Evolutionary conservation across 2,888 invertebrate genomes (phyloP).

Genomic region (Melanophora roralis): DNA sequence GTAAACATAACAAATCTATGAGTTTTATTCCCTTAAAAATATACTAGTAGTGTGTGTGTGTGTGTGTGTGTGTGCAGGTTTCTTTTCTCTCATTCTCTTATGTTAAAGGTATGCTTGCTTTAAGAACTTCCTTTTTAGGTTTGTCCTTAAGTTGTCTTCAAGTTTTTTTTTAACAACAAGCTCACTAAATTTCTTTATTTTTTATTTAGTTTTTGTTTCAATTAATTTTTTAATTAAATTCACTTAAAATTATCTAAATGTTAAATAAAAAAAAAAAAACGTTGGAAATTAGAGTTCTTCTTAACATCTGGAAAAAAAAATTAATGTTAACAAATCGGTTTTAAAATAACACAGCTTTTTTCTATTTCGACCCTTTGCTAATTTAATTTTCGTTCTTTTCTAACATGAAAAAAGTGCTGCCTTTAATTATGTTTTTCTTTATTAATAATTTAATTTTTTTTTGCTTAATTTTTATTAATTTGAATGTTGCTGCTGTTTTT

Average conservation of each 20-base stretch:
- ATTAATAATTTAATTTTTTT: conserved; percentile 6
- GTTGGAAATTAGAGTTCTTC: conserved; percentile 56
- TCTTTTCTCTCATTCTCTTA: conserved; percentile 19
- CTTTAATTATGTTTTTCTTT: conserved; percentile 32
- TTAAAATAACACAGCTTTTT: conserved; percentile 50
- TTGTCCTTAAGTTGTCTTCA: conserved; percentile 36
- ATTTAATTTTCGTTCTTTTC: neutral
- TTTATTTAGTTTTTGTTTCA: conserved; percentile 12
- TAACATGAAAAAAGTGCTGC: conserved; percentile 32
- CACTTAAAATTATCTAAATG: conserved; percentile 57
- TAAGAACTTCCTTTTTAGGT: conserved; percentile 37
- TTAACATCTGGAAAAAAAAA: conserved; percentile 10
- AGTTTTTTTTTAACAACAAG: neutral
- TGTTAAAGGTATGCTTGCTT: conserved; percentile 5
- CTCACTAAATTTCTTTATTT: conserved; percentile 47
- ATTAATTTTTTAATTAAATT: conserved; percentile 33
- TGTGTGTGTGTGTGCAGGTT: conserved; percentile 26
- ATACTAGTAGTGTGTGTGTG: conserved; percentile 7
- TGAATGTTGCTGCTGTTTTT: conserved; percentile 61
- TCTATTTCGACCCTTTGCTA: neutral
- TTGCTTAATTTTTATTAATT: neutral
- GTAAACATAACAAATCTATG: conserved; percentile 43
- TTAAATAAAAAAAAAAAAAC: conserved; percentile 50
- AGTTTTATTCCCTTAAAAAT: conserved; percentile 49
- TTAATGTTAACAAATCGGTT: conserved; percentile 18